Evolutionary conservation across 2,113 vertebrate genomes (phyloP).

Genomic region (Donacobius atricapilla): DNA sequence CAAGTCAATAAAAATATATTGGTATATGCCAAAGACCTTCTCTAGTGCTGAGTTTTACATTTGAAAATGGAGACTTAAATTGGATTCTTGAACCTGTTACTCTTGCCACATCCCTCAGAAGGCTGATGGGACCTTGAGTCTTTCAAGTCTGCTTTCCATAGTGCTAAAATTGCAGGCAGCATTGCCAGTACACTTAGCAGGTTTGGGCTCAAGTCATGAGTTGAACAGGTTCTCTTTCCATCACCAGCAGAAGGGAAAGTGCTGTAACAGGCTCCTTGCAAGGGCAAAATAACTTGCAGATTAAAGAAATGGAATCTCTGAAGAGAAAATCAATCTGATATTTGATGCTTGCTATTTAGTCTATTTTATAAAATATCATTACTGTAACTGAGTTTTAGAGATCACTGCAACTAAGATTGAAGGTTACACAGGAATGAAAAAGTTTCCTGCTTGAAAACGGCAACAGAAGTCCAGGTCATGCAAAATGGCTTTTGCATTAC

Average conservation of each 20-base stretch:
- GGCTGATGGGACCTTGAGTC: not conserved
- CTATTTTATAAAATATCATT: not conserved
- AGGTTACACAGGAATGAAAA: not conserved
- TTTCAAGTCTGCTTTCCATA: not conserved
- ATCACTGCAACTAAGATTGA: not conserved
- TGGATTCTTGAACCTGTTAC: not conserved
- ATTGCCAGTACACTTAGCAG: not conserved
- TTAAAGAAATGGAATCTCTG: not conserved
- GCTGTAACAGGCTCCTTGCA: not conserved
- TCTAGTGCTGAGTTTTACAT: not conserved
- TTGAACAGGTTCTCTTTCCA: not conserved
- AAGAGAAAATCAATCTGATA: not conserved
- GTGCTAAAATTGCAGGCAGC: not conserved
- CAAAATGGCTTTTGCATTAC: not conserved
- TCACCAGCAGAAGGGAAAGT: not conserved
- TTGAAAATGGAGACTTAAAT: not conserved
- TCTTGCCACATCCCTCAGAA: not conserved
- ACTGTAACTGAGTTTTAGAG: not conserved
- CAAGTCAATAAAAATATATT: not conserved
- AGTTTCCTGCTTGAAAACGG: conserved; percentile 8
- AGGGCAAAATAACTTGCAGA: not conserved
- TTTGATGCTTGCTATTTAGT: not conserved
- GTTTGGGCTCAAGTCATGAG: not conserved
- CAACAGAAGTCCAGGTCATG: not conserved
- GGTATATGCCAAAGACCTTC: not conserved